Evolutionary conservation across 2,888 invertebrate species (phyloP), one percentile per base, ranked within the genome.

Genomic region (Andrena bucephala): DNA sequence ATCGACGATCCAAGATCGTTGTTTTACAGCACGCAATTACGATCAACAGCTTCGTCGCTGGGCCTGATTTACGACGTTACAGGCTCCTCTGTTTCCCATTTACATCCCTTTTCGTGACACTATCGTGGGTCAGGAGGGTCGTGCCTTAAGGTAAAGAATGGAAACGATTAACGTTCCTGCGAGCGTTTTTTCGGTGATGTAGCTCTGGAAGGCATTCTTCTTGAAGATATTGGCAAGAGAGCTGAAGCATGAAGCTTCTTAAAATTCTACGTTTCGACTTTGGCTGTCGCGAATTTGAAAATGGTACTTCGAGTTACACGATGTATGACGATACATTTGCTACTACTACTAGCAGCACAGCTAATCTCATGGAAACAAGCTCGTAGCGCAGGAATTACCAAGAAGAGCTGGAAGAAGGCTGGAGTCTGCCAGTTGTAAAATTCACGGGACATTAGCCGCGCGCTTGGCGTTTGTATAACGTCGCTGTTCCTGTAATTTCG

Each of bases 1-100:
- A 88, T 84, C 89, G 73, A 75, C 79, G 83, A 87, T 91, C 91
- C 86, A 83, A 88, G 77, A 87, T 84, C 77, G 85, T 68, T 65
- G 69, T 76, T 80, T 84, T 78, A 75, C 79, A 65, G 69, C 48
- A 27, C 54, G 52, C 68, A 57, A 54, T 57, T 67, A 36, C 52
- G 67, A 66, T 31, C 42, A 65, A 71, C 75, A 63, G 57, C 42
- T 60, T 66, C 66, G 52, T 50, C 62, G 75, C 31, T 2, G 5
- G 8, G 54, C 36, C 60, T 72, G 72, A 82, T 85, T 62, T 63
- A 69, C 24, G 24, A 54, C 57, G 80, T 29, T 52, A 6, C 59
- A 31, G 69, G 29, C 70, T 13, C 50, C 62, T 57, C 68, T 33
- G 72, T 78, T 65, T 73, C 69, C 31, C 62, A 42, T 10, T 48